Evolutionary conservation across 2,888 invertebrate genomes (phyloP), one percentile per base, ranked within the genome.

Genomic region (Pollenia griseotomentosa): DNA sequence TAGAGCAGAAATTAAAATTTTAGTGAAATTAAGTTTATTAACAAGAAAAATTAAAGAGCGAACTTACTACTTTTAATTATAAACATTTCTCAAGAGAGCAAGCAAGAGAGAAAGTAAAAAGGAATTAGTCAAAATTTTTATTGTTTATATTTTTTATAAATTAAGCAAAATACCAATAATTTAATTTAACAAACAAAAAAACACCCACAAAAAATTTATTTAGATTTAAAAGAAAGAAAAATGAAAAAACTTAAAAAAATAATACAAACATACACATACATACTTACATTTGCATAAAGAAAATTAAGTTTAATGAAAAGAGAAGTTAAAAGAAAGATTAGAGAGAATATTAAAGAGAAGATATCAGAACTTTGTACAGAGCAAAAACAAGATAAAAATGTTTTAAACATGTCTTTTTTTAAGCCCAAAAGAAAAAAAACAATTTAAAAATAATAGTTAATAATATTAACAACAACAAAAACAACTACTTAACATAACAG

Each of bases 41-140:
- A 48, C 40, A 71, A 66, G 57, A 57, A n/a, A 78, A 73, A 53
- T 51, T 55, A 44, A 61, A 82, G 53, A 65, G 63, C 42, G 53
- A 80, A 55, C 78, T 51, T 61, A 59, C 19, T 59, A 77, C 51
- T 48, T 66, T 46, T 42, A 61, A 70, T 44, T 70, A 80, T 51
- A 75, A 14, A 73, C 61, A 66, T 42, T 73, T 73, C 44, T 66
- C 57, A 73, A 74, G 44, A 73, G 63, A 84, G 51, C 68, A 84
- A 78, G 53, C 33, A 51, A 46, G 23, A 53, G 55, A 74, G 11
- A 42, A 33, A 66, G 48, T 74, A 61, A 53, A 79, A 84, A 68
- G 71, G 73, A 82, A 82, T 82, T 87, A 87, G 84, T 87, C 84
- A 82, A 87, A 87, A 84, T 81, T 84, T 80, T 82, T 74, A 57